Percentiles rank a stretch among this genome's conserved stretches.
These are phyloP conservation scores for Buphagus erythrorhynchus DNA, from an alignment of 2,797 vertebrate genomes.

Conservation along the genomic window DNA sequence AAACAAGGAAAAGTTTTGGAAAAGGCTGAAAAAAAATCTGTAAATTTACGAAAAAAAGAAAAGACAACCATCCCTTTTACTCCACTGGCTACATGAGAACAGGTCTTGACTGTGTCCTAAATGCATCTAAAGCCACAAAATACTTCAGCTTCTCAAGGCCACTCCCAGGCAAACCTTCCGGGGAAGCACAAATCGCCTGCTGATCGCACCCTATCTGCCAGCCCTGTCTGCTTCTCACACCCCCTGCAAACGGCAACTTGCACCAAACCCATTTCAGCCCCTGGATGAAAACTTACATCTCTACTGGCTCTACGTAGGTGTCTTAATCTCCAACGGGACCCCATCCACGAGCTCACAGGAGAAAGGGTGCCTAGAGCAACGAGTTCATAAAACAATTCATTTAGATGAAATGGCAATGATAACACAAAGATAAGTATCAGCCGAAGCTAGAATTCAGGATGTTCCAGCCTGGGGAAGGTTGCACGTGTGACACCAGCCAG, in stretches of 20 bases:
- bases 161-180: neutral
- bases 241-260: accelerated
- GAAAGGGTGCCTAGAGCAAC: neutral
- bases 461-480: accelerated
- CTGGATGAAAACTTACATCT: neutral
- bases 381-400: neutral
- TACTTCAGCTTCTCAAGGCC: neutral
- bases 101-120: neutral
- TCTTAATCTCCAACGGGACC: neutral
- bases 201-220: accelerated
- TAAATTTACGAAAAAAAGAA: neutral
- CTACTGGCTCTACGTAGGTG: accelerated
- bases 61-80: neutral
- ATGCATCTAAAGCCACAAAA: accelerated
- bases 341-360: neutral
- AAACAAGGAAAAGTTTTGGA: neutral
- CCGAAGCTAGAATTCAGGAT: neutral
- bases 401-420: neutral
- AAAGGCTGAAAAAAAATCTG: neutral
- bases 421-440: neutral
- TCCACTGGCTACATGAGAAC: neutral
- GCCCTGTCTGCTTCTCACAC: neutral
- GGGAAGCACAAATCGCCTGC: neutral
- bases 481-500: neutral
- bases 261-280: too few relatives aligned